phyloP scores from a whole-genome alignment of 1,140 invertebrate species.

The Monochamus saltuarius region DNA sequence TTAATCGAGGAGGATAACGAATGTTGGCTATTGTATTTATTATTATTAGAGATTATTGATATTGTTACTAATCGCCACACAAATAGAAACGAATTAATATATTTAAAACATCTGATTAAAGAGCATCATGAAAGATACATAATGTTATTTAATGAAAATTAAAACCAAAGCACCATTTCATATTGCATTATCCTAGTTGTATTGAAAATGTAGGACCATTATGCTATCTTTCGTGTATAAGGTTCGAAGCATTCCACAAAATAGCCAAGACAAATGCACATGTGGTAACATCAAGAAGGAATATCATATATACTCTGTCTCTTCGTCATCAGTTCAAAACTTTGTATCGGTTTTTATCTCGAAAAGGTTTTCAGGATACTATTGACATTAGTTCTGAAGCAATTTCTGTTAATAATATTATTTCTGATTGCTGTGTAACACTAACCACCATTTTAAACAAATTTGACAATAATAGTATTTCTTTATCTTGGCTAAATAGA shows the following conservation, averaged over 20 bases:
- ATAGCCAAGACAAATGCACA: constrained; percentile 14
- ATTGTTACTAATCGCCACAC: constrained; percentile 14
- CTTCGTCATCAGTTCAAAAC: constrained; percentile 19
- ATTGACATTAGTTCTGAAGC: too few species aligned
- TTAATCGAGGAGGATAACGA: constrained; percentile 34
- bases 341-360: constrained; percentile 7
- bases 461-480: too few species aligned
- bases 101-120: constrained; percentile 18
- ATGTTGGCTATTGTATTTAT: constrained; percentile 35
- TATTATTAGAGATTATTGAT: constrained; percentile 25
- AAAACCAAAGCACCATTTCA: constrained; percentile 40
- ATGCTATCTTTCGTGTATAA: constrained; percentile 17
- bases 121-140: constrained; percentile 19
- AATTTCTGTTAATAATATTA: too few species aligned
- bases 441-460: too few species aligned
- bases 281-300: constrained; percentile 17
- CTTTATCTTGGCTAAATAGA: too few species aligned
- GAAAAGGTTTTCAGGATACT: constrained; percentile 22
- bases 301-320: constrained; percentile 16
- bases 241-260: constrained; percentile 22
- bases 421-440: too few species aligned
- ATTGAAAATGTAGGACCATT: constrained; percentile 37
- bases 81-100: constrained; percentile 6
- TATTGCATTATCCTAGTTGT: constrained; percentile 38
- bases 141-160: constrained; percentile 27